These are phyloP conservation scores for Mormyrus proboscirostris DNA, from an alignment of 2,797 vertebrate genomes.

Conservation along the genomic window DNA sequence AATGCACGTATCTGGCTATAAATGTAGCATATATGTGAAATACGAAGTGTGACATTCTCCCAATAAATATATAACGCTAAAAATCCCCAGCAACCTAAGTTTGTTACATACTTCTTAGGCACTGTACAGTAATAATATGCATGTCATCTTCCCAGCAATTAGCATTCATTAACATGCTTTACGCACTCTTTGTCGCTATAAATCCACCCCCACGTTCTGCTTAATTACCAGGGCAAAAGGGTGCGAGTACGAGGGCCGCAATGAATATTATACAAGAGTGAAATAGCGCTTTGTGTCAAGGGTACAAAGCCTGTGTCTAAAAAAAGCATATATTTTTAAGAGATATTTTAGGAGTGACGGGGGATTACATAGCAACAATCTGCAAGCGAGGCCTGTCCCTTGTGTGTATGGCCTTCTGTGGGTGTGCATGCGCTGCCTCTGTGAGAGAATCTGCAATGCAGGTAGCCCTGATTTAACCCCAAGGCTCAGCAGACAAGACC, in stretches of 20 bases:
- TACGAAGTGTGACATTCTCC: not conserved
- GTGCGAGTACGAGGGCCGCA: not conserved
- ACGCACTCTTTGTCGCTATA: not conserved
- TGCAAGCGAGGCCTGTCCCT: not conserved
- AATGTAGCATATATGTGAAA: not conserved
- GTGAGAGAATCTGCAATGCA: slow-evolving; percentile 18
- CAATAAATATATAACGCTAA: not conserved
- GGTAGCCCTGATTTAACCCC: slow-evolving; percentile 11
- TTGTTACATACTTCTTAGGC: not conserved
- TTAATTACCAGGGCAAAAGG: slow-evolving; percentile 9
- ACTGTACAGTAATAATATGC: slow-evolving; percentile 3
- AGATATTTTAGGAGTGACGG: not conserved
- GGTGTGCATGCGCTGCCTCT: slow-evolving; percentile 21
- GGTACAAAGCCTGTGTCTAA: not conserved
- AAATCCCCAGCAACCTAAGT: not conserved
- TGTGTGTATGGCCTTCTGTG: not conserved
- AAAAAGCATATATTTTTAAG: slow-evolving; percentile 8
- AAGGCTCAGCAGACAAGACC: not conserved
- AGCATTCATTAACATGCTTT: slow-evolving; percentile 23
- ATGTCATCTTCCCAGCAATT: not conserved
- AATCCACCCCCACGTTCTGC: not conserved
- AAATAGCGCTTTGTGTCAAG: slow-evolving; percentile 1
- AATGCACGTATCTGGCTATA: not conserved
- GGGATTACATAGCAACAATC: not conserved
- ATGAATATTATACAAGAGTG: not conserved